Evolutionary conservation across 2,888 invertebrate genomes (phyloP).

Genomic region (Crocallis elinguaria): DNA sequence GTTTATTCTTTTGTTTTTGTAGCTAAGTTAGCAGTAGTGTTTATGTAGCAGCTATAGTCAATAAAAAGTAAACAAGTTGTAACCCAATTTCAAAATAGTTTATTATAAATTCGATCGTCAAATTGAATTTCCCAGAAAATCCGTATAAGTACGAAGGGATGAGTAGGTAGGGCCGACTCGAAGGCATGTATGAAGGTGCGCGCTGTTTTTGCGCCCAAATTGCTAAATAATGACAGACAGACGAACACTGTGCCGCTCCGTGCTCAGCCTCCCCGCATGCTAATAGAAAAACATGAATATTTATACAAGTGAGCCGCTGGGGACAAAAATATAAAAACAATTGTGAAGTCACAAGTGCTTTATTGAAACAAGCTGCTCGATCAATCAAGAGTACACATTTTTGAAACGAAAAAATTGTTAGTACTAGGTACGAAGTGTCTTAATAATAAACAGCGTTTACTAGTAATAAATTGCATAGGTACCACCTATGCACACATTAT

Average conservation of each 20-base stretch:
- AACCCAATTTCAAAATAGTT: not conserved
- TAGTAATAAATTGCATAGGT: no score
- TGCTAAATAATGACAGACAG: slow-evolving; percentile 79
- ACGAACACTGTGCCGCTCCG: slow-evolving; percentile 59
- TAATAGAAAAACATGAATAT: slow-evolving; percentile 79
- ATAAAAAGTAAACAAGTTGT: not conserved
- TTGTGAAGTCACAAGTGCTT: slow-evolving; percentile 38
- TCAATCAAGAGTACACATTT: no score
- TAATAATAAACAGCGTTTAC: no score
- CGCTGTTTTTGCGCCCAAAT: slow-evolving; percentile 78
- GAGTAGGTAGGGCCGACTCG: slow-evolving; percentile 38
- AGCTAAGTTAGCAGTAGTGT: no score
- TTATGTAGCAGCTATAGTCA: no score
- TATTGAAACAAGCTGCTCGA: not conserved
- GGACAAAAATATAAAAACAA: slow-evolving; percentile 57
- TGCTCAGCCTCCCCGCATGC: slow-evolving; percentile 66
- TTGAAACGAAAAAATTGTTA: no score
- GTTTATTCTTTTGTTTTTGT: no score
- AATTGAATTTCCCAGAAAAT: slow-evolving; percentile 11
- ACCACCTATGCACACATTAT: no score
- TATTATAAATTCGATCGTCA: slow-evolving; percentile 9
- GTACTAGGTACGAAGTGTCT: no score
- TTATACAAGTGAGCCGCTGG: slow-evolving; percentile 73
- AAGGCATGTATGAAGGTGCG: slow-evolving; percentile 58
- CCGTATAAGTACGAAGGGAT: slow-evolving; percentile 11